phyloP scores from a whole-genome alignment of 1,140 invertebrate species.

The Antheraea pernyi region DNA sequence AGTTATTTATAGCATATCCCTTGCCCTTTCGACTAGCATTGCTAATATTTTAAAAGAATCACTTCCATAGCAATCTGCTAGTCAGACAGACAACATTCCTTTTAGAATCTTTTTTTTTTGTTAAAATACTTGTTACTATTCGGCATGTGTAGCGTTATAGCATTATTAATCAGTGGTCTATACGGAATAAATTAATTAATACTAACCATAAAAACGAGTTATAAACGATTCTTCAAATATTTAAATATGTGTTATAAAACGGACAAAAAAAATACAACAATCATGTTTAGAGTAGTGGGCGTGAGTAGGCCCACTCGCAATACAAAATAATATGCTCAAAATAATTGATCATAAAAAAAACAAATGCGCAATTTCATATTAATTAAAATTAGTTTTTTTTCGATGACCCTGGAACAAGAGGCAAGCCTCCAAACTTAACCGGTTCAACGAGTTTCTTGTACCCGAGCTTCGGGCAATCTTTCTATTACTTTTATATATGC shows the following conservation, averaged over 20 bases:
- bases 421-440: conserved; percentile 49
- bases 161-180: not conserved
- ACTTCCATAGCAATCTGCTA: no score
- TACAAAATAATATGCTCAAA: not conserved
- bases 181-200: not conserved
- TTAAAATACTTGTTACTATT: no score
- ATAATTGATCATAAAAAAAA: conserved; percentile 10
- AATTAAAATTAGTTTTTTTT: conserved; percentile 14
- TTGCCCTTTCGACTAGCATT: no score
- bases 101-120: no score
- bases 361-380: conserved; percentile 12
- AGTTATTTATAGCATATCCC: no score
- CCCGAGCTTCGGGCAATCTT: not conserved
- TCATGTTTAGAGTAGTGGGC: not conserved
- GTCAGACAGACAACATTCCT: no score
- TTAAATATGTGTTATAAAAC: not conserved
- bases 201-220: not conserved
- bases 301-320: not conserved
- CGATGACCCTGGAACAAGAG: conserved; percentile 31
- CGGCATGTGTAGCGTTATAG: not conserved
- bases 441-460: conserved; percentile 43
- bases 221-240: not conserved
- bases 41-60: no score
- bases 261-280: not conserved
- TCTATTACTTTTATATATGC: not conserved